These are phyloP conservation scores for Muricea muricata DNA, from an alignment of 92 coral and sea anemone genomes.

Conservation along the genomic window DNA sequence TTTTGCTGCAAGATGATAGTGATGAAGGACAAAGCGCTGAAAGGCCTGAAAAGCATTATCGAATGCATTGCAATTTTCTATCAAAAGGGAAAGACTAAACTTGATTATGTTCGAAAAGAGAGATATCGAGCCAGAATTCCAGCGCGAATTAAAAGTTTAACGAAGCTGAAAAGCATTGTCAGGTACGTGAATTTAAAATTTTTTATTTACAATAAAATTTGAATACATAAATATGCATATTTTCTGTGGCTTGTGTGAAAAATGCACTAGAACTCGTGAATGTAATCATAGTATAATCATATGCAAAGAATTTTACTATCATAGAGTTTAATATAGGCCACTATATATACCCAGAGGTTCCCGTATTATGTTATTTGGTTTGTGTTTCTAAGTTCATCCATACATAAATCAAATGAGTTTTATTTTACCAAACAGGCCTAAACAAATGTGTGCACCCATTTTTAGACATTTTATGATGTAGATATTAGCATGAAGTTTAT, in stretches of 20 bases:
- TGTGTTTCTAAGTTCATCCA: too few relatives aligned
- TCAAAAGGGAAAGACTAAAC: not conserved
- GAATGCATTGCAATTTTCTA: not conserved
- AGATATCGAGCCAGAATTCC: not conserved
- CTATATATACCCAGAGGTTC: too few relatives aligned
- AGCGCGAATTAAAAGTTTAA: not conserved
- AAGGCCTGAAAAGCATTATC: not conserved
- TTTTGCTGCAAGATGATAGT: not conserved
- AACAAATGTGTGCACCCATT: too few relatives aligned
- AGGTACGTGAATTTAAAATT: not conserved
- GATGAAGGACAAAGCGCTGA: not conserved
- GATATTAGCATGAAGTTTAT: not conserved
- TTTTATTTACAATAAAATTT: not conserved
- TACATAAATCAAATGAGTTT: too few relatives aligned
- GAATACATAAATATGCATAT: not conserved
- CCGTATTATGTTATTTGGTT: too few relatives aligned
- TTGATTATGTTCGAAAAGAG: not conserved
- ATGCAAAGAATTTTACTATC: too few relatives aligned
- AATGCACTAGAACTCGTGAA: not conserved
- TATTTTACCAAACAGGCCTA: too few relatives aligned
- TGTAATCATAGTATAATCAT: too few relatives aligned
- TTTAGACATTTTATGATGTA: not conserved
- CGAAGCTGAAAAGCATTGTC: constrained; percentile 5
- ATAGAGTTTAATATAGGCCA: too few relatives aligned
- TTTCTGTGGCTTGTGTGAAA: not conserved